These are phyloP conservation scores for Drosophila navojoa DNA, from an alignment of 1,140 invertebrate genomes.

Conservation along the genomic window DNA sequence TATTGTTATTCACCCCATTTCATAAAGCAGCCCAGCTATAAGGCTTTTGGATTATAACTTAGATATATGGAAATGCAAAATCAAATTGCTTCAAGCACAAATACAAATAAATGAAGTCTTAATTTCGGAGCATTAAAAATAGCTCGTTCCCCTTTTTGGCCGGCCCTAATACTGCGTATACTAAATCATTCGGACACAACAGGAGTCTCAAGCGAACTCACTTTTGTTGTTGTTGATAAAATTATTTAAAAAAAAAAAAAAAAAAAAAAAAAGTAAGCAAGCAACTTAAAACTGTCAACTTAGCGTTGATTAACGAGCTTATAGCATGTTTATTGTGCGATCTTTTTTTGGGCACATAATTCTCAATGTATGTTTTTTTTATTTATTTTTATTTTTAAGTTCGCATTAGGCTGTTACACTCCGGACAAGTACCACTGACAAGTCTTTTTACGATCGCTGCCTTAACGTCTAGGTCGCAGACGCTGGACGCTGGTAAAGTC, in stretches of 20 bases:
- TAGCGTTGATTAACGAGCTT: constrained; percentile 80
- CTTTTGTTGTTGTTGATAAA: constrained; percentile 3
- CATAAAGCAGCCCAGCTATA: too few relatives aligned
- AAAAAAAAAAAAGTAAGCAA: constrained; percentile 39
- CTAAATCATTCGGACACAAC: constrained; percentile 64
- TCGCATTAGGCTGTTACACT: constrained; percentile 51
- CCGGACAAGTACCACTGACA: constrained; percentile 59
- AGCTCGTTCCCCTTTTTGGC: not conserved
- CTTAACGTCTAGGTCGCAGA: constrained; percentile 57
- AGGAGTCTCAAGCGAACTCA: constrained; percentile 52
- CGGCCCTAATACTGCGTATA: not conserved
- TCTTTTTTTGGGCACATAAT: constrained; percentile 43
- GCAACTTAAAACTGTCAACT: constrained; percentile 76
- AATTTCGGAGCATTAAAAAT: constrained; percentile 15
- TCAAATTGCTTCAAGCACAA: not conserved
- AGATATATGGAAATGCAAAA: too few relatives aligned
- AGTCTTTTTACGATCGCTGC: constrained; percentile 72
- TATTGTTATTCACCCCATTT: too few relatives aligned
- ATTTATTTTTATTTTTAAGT: constrained; percentile 29
- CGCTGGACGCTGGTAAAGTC: constrained; percentile 62
- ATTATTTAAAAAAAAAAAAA: not conserved
- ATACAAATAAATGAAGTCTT: not conserved
- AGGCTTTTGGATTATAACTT: too few relatives aligned
- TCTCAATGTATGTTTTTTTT: constrained; percentile 19
- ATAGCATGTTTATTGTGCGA: constrained; percentile 72